Percentiles rank a stretch among this genome's conserved stretches.
Evolutionary conservation across 2,888 invertebrate species (phyloP).

Genomic region (Shargacucullia verbasci): DNA sequence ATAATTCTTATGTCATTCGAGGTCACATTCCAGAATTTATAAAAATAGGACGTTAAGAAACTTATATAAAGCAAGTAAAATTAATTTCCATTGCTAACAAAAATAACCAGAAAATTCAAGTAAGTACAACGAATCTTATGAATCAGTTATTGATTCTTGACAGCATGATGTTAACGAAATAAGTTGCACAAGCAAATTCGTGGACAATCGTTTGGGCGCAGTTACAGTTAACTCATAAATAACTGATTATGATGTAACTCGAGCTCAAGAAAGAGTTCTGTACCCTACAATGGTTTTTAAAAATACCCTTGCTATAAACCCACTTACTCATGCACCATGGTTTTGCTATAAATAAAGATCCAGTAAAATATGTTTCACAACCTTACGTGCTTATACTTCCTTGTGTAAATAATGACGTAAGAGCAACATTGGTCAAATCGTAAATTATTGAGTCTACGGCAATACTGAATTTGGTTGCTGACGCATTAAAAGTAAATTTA

Average conservation of each 20-base stretch:
- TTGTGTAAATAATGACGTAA: constrained; percentile 83
- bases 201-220: constrained; percentile 48
- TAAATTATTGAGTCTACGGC: constrained; percentile 56
- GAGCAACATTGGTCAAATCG: constrained; percentile 48
- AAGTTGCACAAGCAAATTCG: constrained; percentile 51
- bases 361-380: constrained; percentile 75
- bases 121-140: constrained; percentile 42
- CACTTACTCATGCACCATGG: constrained; percentile 71
- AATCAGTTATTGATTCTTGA: constrained; percentile 52
- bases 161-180: constrained; percentile 42
- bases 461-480: constrained; percentile 57
- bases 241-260: constrained; percentile 48
- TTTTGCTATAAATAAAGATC: constrained; percentile 77
- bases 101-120: constrained; percentile 10
- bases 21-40: constrained; percentile 7
- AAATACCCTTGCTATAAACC: constrained; percentile 78
- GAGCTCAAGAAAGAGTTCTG: constrained; percentile 34
- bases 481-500: constrained; percentile 49
- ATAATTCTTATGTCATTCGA: background rate
- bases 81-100: constrained; percentile 23
- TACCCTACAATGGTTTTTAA: constrained; percentile 63
- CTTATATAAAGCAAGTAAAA: constrained; percentile 21
- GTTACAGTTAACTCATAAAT: constrained; percentile 47
- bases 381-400: constrained; percentile 70
- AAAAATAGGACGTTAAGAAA: constrained; percentile 1